Conservation (phyloP, 2,888 invertebrate species). For the Epinotia ramella region DNA sequence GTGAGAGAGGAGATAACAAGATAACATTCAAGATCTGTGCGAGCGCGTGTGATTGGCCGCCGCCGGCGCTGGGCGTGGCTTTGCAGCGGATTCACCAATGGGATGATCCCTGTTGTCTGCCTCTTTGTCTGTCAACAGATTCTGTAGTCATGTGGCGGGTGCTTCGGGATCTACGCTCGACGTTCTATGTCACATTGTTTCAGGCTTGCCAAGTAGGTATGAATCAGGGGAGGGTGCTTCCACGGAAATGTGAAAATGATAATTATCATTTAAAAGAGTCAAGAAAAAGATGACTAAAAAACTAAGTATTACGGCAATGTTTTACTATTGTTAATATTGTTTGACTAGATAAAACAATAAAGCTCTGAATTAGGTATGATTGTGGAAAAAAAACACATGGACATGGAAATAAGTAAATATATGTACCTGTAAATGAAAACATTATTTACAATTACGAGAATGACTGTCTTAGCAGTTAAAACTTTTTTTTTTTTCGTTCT, state of each 20-base stretch:
- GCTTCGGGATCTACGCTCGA: conserved; percentile 34
- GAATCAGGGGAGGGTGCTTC: background rate
- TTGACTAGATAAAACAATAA: no score
- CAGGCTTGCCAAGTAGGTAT: background rate
- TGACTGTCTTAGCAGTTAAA: no score
- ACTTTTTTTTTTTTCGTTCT: no score
- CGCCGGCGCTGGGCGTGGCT: conserved; percentile 75
- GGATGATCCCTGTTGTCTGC: conserved; percentile 83
- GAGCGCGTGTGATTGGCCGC: conserved; percentile 73
- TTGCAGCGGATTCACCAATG: conserved; percentile 86
- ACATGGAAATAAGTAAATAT: no score
- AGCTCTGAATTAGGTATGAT: no score
- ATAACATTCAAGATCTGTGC: conserved; percentile 86
- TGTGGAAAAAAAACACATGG: no score
- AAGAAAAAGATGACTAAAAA: background rate
- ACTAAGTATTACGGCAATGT: background rate
- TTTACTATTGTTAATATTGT: no score
- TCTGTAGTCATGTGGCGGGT: conserved; percentile 63
- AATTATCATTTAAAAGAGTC: background rate
- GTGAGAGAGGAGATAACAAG: conserved; percentile 84
- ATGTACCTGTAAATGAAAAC: no score
- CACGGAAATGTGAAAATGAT: background rate
- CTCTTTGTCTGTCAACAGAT: conserved; percentile 84
- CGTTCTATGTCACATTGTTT: conserved; percentile 26
- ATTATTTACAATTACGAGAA: no score